Percentiles rank a stretch among this genome's conserved stretches.
These are phyloP conservation scores for Corvus moneduloides DNA, from an alignment of 2,113 vertebrate species.

Conservation along the genomic window DNA sequence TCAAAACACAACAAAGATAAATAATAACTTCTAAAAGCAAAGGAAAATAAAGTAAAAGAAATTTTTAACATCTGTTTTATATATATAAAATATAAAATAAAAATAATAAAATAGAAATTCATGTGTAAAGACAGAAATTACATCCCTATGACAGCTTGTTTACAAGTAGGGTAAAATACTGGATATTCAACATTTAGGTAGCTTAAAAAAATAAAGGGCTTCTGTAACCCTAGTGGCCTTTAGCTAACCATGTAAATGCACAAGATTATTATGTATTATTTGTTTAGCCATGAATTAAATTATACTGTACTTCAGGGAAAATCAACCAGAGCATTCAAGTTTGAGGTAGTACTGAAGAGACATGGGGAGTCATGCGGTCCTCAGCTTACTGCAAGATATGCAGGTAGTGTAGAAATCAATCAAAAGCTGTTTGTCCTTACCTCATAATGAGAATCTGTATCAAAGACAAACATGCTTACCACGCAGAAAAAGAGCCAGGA, in stretches of 20 bases:
- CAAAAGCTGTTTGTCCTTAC: background rate
- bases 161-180: background rate
- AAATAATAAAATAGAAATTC: background rate
- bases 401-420: background rate
- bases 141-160: background rate
- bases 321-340: background rate
- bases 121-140: background rate
- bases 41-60: background rate
- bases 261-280: background rate
- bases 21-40: background rate
- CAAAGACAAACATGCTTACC: background rate
- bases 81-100: background rate
- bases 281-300: background rate
- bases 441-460: background rate
- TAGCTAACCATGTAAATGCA: background rate
- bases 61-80: background rate
- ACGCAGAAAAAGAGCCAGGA: background rate
- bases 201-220: background rate
- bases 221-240: background rate
- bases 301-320: background rate
- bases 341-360: background rate
- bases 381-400: background rate
- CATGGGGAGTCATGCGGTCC: fast-evolving
- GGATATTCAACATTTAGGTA: background rate
- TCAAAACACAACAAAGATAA: background rate